Evolutionary conservation across 1,140 invertebrate genomes (phyloP).

Genomic region (Drosophila persimilis): DNA sequence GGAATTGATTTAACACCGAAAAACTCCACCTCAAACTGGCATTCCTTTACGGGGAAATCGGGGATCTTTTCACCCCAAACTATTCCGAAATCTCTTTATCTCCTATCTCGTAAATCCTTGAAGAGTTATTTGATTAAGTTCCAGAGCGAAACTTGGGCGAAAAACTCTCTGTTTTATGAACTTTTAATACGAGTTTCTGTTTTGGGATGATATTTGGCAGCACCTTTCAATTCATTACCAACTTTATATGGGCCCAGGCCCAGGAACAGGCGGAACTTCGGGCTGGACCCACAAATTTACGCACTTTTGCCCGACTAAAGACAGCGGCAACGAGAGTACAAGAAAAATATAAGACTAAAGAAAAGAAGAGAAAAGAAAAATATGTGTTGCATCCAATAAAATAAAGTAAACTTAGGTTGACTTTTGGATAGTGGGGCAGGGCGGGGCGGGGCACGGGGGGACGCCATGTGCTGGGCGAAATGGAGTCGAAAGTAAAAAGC

Average conservation of each 20-base stretch:
- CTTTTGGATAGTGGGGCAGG: background rate
- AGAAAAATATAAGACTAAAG: conserved; percentile 17
- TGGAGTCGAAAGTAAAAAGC: conserved; percentile 35
- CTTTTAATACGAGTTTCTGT: conserved; percentile 41
- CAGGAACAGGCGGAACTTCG: conserved; percentile 40
- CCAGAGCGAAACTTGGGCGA: conserved; percentile 5
- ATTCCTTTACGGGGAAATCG: too few species aligned
- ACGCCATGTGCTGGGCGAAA: background rate
- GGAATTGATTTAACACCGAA: too few species aligned
- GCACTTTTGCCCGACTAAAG: conserved; percentile 46
- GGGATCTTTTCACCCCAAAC: background rate
- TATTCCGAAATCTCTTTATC: background rate
- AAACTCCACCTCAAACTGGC: too few species aligned
- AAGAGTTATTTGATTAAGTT: conserved; percentile 29
- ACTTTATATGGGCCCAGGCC: conserved; percentile 52
- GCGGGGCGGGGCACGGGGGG: background rate
- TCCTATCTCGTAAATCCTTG: background rate
- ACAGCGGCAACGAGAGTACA: background rate
- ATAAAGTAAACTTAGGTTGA: conserved; percentile 62
- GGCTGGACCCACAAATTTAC: conserved; percentile 42
- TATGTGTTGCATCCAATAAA: conserved; percentile 62
- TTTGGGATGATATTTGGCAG: conserved; percentile 16
- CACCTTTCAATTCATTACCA: conserved; percentile 75
- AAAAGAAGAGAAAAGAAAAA: conserved; percentile 28
- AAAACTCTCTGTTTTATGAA: conserved; percentile 25